Conservation (phyloP, 2,113 vertebrate genomes). For the Xiphorhynchus elegans region DNA sequence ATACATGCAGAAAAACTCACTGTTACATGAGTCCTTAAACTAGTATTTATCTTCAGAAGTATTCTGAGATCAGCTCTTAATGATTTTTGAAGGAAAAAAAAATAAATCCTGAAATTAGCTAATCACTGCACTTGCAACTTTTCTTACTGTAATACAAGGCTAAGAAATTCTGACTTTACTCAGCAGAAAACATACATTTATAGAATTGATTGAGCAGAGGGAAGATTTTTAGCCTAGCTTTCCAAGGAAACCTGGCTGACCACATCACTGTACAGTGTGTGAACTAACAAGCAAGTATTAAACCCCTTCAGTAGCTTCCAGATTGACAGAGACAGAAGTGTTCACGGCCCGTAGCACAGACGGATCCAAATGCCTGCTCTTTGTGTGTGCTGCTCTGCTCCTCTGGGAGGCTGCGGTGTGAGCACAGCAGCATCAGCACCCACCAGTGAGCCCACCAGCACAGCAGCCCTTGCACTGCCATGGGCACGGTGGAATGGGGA, state of each 20-base stretch:
- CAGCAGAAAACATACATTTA: neutral
- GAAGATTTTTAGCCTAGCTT: neutral
- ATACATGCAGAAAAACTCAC: neutral
- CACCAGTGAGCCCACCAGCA: neutral
- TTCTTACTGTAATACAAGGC: neutral
- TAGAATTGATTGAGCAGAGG: neutral
- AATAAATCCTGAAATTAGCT: neutral
- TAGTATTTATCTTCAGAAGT: neutral
- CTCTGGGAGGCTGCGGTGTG: neutral
- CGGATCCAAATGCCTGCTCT: neutral
- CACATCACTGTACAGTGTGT: neutral
- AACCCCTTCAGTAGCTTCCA: neutral
- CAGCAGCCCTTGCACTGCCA: accelerated
- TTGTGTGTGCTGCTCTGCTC: neutral
- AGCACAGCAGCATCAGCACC: accelerated
- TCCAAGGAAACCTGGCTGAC: neutral
- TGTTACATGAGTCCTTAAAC: neutral
- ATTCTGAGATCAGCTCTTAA: conserved; percentile 4
- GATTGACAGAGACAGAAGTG: neutral
- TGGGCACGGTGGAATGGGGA: accelerated
- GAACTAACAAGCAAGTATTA: neutral
- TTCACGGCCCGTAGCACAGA: neutral
- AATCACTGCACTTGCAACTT: conserved; percentile 7
- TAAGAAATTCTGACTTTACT: neutral
- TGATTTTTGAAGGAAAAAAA: neutral